These are phyloP conservation scores for Ranitomeya variabilis DNA, from an alignment of 2,113 vertebrate genomes.

Conservation along the genomic window DNA sequence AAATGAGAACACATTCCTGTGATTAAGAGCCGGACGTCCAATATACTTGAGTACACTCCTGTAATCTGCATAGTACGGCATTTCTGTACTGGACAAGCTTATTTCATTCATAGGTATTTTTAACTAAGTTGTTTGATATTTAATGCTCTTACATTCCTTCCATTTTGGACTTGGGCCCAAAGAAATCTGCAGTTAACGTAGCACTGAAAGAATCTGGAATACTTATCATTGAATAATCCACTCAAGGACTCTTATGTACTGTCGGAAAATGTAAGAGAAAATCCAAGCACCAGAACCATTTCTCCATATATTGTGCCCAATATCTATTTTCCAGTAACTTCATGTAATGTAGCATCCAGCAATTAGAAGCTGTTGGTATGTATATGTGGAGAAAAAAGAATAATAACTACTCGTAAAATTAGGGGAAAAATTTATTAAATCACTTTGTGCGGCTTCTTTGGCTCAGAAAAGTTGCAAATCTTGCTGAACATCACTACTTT, in stretches of 20 bases:
- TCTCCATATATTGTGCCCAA: no score
- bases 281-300: no score
- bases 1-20: slow-evolving; percentile 54
- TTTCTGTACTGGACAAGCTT: neutral
- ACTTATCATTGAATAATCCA: neutral
- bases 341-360: no score
- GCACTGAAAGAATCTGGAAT: neutral
- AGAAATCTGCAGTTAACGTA: neutral
- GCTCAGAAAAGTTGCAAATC: no score
- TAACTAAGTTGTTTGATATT: neutral
- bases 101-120: slow-evolving; percentile 9
- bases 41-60: neutral
- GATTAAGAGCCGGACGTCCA: neutral
- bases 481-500: no score
- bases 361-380: no score
- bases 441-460: no score
- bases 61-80: neutral
- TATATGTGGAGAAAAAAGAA: no score
- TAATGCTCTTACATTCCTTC: slow-evolving; percentile 35
- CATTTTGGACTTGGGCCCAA: neutral
- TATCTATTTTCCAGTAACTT: no score
- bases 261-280: neutral
- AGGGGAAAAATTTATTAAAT: no score
- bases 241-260: neutral
- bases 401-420: no score